These are phyloP conservation scores for Xanthorhoe spadicearia DNA, from an alignment of 2,888 invertebrate species.

Conservation along the genomic window DNA sequence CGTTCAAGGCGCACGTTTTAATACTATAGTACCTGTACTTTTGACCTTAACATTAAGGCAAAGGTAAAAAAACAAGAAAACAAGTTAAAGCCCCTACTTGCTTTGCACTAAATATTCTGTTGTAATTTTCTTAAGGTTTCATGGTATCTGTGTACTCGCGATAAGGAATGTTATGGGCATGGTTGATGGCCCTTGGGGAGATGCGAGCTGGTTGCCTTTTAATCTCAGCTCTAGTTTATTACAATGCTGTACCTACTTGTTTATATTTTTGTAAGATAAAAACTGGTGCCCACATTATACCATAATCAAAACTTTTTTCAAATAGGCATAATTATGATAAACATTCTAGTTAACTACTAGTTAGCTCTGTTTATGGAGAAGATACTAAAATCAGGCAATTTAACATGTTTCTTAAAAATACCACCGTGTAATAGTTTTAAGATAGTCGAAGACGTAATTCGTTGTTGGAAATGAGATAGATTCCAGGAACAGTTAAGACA, in stretches of 20 bases:
- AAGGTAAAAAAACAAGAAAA: slow-evolving; percentile 16
- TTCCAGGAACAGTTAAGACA: too few species aligned
- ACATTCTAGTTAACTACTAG: too few species aligned
- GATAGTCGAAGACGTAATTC: too few species aligned
- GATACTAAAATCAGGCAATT: too few species aligned
- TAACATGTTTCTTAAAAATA: too few species aligned
- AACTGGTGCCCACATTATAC: not conserved
- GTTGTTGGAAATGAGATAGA: too few species aligned
- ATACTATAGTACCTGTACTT: not conserved
- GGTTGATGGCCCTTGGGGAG: slow-evolving; percentile 66
- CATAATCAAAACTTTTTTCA: not conserved
- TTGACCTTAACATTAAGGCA: not conserved
- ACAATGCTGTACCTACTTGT: slow-evolving; percentile 18
- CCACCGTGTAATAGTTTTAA: too few species aligned
- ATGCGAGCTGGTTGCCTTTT: slow-evolving; percentile 61
- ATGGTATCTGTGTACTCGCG: slow-evolving; percentile 63
- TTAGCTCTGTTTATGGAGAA: too few species aligned
- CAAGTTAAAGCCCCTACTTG: slow-evolving; percentile 23
- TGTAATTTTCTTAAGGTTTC: slow-evolving; percentile 38
- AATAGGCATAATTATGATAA: too few species aligned
- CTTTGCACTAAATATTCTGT: slow-evolving; percentile 17
- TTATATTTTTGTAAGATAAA: slow-evolving; percentile 3
- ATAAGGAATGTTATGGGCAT: slow-evolving; percentile 73
- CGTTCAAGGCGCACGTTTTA: not conserved
- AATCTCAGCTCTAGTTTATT: slow-evolving; percentile 67